Base-by-base conservation (phyloP, 2,797 vertebrate species). In the Nyctibius grandis region DNA sequence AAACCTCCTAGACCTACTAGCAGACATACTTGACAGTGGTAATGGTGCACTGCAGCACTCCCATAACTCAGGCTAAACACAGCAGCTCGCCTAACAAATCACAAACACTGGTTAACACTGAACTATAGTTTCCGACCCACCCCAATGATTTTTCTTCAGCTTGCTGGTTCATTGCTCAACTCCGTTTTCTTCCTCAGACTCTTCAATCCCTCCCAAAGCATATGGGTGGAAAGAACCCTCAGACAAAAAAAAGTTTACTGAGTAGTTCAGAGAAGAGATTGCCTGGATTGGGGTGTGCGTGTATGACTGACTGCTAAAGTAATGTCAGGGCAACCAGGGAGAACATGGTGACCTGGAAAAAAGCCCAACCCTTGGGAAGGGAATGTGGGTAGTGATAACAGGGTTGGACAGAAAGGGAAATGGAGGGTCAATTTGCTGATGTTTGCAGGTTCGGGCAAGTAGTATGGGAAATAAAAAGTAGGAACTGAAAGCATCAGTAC, bases 331-430 rank as follows among this genome's bases (percentile, higher is more conserved):
- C 88, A 95, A 67, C 36, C 67, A 83, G 84, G 63, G 67, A 92
- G 91, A 93, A 92, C 80, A n/a, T 63, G 70, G 67, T 95, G 94
- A 96, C 86, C 94, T 96, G 88, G 92, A 94, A 79, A 85, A 96
- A 87, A 79, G 90, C 95, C 94, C 93, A 92, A 86, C 54, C 74
- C 83, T 87, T 2, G 25, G 83, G 70, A 92, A 94, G 86, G 51
- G 90, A 93, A 89, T 56, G 88, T 59, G 94, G 90, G 65, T 89
- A 93, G 44, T 85, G 93, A 96, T 94, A 95, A 91, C 80, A 95
- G 67, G 93, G 88, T 94, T 96, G 69, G 86, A 90, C 74, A 89
- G 77, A 94, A 92, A 76, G 54, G 88, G 70, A 97, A 92, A 84
- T 2, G 18, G n/a, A 76, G 59, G 59, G 31, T 74, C 7, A 0